These are phyloP conservation scores for Gallinago jamesoni DNA, from an alignment of 2,113 vertebrate genomes.

Conservation along the genomic window DNA sequence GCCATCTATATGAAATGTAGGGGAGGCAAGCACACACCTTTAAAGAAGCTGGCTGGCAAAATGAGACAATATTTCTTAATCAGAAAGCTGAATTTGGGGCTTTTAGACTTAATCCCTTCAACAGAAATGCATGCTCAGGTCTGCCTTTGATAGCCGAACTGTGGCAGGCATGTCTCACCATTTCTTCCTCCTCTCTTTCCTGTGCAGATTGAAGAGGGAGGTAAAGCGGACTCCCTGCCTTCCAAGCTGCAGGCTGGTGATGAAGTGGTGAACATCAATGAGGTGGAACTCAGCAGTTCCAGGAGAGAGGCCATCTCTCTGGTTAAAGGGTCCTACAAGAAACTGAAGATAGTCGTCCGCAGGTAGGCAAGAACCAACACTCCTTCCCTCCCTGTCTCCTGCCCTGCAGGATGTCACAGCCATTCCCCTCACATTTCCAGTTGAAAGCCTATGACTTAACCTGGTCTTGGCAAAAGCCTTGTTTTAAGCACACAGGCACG, in stretches of 20 bases:
- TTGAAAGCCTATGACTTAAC: not conserved
- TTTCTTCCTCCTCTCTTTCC: constrained; percentile 11
- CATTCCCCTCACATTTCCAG: not conserved
- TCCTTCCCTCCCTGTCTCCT: not conserved
- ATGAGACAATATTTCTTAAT: not conserved
- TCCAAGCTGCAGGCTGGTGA: constrained; percentile 85
- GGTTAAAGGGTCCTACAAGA: constrained; percentile 92
- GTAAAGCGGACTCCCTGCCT: constrained; percentile 82
- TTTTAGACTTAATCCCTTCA: not conserved
- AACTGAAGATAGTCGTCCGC: constrained; percentile 85
- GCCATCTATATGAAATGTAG: not conserved
- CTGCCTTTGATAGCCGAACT: not conserved
- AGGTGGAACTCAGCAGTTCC: constrained; percentile 86
- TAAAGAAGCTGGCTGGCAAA: not conserved
- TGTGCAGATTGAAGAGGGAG: constrained; percentile 86
- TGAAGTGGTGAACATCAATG: constrained; percentile 88
- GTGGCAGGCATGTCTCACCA: not conserved
- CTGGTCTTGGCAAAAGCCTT: not conserved
- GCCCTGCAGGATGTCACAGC: not conserved
- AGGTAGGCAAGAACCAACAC: constrained; percentile 75
- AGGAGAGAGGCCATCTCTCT: constrained; percentile 89
- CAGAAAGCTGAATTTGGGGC: not conserved
- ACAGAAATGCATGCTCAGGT: not conserved
- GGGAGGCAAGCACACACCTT: not conserved
- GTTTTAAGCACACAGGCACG: not conserved